Conservation (phyloP, 2,113 vertebrate species). For the Chroicocephalus ridibundus region DNA sequence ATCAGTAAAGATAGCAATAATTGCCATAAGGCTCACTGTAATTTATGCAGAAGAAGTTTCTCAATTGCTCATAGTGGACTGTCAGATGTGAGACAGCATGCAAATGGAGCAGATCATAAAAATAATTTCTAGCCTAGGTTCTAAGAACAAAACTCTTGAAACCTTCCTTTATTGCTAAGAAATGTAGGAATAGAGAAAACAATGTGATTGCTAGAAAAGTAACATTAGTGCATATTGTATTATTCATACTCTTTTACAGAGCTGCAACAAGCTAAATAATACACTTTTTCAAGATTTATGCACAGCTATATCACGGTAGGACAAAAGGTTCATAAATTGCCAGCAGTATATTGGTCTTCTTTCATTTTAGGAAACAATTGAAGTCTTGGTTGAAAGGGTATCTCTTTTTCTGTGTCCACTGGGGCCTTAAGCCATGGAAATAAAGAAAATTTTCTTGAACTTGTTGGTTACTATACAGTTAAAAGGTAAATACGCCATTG, state of each 20-base stretch:
- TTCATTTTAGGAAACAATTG: neutral
- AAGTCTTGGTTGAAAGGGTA: neutral
- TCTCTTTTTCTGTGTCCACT: neutral
- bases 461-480: neutral
- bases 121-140: conserved; percentile 51
- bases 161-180: conserved; percentile 24
- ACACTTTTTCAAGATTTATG: conserved; percentile 3
- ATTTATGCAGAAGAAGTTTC: conserved; percentile 62
- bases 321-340: conserved; percentile 17
- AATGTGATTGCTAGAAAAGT: neutral
- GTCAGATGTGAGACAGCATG: conserved; percentile 61
- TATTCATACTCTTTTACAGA: conserved; percentile 6
- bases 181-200: conserved; percentile 2
- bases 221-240: neutral
- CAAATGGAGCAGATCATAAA: conserved; percentile 57
- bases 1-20: conserved; percentile 66
- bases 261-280: neutral
- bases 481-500: neutral
- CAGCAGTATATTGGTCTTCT: neutral
- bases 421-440: neutral
- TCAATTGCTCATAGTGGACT: conserved; percentile 63
- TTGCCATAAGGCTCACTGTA: conserved; percentile 58
- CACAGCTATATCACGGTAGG: neutral
- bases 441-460: neutral
- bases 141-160: conserved; percentile 40